These are phyloP conservation scores for Melinopterus prodromus DNA, from an alignment of 2,888 invertebrate genomes.

Conservation along the genomic window DNA sequence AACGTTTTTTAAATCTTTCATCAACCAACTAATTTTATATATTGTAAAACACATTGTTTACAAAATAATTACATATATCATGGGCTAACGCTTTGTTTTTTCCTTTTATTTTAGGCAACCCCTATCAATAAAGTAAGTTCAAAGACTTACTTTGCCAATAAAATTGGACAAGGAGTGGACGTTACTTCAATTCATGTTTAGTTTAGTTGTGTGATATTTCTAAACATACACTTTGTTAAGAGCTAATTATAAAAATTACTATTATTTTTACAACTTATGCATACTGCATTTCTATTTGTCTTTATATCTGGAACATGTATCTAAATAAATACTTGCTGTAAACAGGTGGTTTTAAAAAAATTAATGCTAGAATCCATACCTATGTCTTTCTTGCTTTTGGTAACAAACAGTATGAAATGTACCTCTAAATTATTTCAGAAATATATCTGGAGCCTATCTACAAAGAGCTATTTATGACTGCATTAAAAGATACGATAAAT, in stretches of 20 bases:
- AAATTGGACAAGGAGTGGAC: constrained; percentile 11
- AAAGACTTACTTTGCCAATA: background rate
- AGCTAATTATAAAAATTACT: background rate
- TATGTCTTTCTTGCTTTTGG: too few relatives aligned
- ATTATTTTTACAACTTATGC: background rate
- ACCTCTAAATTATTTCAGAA: too few relatives aligned
- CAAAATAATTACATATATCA: background rate
- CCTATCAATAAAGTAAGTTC: constrained; percentile 23
- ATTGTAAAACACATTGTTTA: background rate
- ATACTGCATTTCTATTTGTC: too few relatives aligned
- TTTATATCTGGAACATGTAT: too few relatives aligned
- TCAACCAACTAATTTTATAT: background rate
- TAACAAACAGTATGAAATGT: too few relatives aligned
- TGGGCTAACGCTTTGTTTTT: background rate
- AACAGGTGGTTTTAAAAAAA: too few relatives aligned
- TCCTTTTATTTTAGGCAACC: constrained; percentile 36
- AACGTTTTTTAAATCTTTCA: too few relatives aligned
- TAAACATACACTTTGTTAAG: background rate
- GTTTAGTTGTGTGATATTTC: background rate
- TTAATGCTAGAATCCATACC: too few relatives aligned
- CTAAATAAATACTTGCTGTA: too few relatives aligned
- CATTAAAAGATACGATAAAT: too few relatives aligned
- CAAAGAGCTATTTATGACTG: too few relatives aligned
- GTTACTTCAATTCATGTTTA: background rate
- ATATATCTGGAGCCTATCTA: too few relatives aligned